A percentile compares a stretch with the other conserved stretches of the same genome.
Conservation (phyloP, 2,113 vertebrate genomes). For the Prinia subflava region DNA sequence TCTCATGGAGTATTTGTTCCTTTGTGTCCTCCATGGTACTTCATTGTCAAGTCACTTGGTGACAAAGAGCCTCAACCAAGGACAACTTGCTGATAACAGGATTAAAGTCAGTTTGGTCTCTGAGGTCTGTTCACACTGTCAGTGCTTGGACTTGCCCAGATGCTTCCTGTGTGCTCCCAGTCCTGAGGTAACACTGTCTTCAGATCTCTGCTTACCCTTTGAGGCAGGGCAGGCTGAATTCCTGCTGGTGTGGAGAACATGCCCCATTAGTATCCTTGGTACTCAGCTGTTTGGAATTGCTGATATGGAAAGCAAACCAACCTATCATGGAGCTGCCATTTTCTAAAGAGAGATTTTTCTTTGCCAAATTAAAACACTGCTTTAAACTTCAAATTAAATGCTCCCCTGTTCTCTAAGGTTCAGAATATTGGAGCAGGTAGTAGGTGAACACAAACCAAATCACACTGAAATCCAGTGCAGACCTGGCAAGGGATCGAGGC, state of each 20-base stretch:
- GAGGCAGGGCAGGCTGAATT: constrained; percentile 2
- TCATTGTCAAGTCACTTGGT: neutral
- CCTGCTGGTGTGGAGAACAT: neutral
- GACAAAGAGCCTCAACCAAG: neutral
- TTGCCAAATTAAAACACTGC: neutral
- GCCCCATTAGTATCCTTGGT: constrained; percentile 12
- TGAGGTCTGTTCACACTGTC: neutral
- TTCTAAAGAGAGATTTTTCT: constrained; percentile 44
- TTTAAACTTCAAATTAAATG: constrained; percentile 12
- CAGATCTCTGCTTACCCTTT: neutral
- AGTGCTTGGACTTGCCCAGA: neutral
- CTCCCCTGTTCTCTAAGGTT: constrained; percentile 8
- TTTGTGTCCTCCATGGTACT: neutral
- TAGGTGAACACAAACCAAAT: neutral
- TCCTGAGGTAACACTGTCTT: neutral
- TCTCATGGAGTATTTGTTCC: neutral
- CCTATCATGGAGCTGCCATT: constrained; percentile 20
- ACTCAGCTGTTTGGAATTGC: neutral
- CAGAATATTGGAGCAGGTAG: neutral
- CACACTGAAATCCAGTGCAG: neutral
- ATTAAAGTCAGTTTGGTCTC: neutral
- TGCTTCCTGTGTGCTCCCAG: neutral
- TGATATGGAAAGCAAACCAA: constrained; percentile 40
- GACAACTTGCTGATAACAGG: neutral
- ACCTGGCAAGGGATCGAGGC: neutral